phyloP scores from a whole-genome alignment of 2,888 invertebrate genomes.

The Conus canariensis region DNA sequence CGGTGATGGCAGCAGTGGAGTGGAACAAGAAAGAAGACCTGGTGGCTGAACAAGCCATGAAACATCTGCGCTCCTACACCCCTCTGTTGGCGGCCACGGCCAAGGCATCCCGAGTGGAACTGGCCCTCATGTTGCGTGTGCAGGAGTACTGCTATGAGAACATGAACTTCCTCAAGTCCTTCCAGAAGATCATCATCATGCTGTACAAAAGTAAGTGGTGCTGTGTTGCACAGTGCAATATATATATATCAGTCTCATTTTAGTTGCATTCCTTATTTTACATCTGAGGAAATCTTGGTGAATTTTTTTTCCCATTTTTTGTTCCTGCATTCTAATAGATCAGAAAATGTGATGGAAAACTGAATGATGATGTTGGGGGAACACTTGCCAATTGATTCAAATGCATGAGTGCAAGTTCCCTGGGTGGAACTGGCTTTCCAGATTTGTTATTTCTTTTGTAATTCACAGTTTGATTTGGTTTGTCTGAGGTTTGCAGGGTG shows the following conservation, averaged over 20 bases:
- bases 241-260: not conserved
- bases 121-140: slow-evolving; percentile 92
- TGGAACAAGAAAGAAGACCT: slow-evolving; percentile 99
- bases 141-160: slow-evolving; percentile 99
- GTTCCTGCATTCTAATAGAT: too few relatives aligned
- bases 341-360: too few relatives aligned
- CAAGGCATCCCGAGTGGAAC: slow-evolving; percentile 90
- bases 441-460: too few relatives aligned
- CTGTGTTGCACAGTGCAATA: too few relatives aligned
- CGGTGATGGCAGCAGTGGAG: slow-evolving; percentile 96
- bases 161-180: slow-evolving; percentile 99
- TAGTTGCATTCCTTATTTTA: not conserved
- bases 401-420: too few relatives aligned
- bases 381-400: too few relatives aligned
- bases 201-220: slow-evolving; percentile 90
- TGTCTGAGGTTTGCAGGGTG: too few relatives aligned
- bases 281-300: not conserved
- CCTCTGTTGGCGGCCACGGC: slow-evolving; percentile 92
- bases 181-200: slow-evolving; percentile 97
- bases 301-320: not conserved
- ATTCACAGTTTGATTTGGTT: too few relatives aligned
- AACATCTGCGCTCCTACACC: slow-evolving; percentile 86
- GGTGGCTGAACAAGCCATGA: slow-evolving; percentile 94
- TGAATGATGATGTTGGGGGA: too few relatives aligned
- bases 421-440: too few relatives aligned